Evolutionary conservation across 1,140 invertebrate genomes (phyloP).

Genomic region (Drosophila watanabei): DNA sequence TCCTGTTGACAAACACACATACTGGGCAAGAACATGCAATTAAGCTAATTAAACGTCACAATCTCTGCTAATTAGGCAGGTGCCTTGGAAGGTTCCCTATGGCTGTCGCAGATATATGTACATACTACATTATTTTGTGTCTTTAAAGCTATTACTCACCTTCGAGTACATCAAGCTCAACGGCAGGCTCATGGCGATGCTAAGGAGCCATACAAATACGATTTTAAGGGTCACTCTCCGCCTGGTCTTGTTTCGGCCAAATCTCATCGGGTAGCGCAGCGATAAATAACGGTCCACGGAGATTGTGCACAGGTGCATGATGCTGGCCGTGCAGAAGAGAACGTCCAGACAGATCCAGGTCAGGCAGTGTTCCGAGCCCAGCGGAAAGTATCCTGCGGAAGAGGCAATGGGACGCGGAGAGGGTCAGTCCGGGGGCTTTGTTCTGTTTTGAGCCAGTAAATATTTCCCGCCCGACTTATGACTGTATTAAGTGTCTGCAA

Average conservation of each 20-base stretch:
- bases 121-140: neutral
- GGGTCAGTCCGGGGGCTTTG: constrained; percentile 7
- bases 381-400: constrained; percentile 92
- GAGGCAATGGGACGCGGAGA: neutral
- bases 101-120: neutral
- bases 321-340: constrained; percentile 97
- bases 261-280: constrained; percentile 94
- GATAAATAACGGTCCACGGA: constrained; percentile 96
- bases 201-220: constrained; percentile 95
- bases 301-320: constrained; percentile 98
- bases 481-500: constrained; percentile 57
- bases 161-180: constrained; percentile 95
- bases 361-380: constrained; percentile 93
- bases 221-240: constrained; percentile 95
- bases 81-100: too few relatives aligned
- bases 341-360: constrained; percentile 97
- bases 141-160: constrained; percentile 85
- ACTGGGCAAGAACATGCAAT: neutral
- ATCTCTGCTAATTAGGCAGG: neutral
- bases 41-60: constrained; percentile 11
- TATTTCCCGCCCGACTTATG: constrained; percentile 42
- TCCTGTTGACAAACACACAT: neutral
- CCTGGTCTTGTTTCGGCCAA: constrained; percentile 95
- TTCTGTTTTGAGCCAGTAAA: constrained; percentile 25
- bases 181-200: constrained; percentile 95